A percentile compares a stretch with the other conserved stretches of the same genome.
Conservation (phyloP, 1,140 invertebrate species). For the Berghia stephanieae region DNA sequence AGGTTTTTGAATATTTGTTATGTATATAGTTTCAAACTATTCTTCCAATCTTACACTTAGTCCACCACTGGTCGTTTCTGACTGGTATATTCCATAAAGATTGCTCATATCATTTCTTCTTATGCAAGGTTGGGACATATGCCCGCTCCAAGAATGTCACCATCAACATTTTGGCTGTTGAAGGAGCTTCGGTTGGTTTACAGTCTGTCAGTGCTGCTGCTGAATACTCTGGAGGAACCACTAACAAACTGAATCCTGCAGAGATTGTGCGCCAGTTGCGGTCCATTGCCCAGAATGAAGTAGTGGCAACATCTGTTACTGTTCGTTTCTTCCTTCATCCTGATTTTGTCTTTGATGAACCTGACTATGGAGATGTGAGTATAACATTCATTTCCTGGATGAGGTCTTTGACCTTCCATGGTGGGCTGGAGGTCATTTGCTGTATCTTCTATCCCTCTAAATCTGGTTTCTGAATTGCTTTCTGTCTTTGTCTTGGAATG, state of each 20-base stretch:
- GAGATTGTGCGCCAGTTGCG: slow-evolving; percentile 57
- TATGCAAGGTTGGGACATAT: slow-evolving; percentile 58
- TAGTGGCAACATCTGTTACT: slow-evolving; percentile 56
- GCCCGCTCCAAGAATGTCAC: slow-evolving; percentile 53
- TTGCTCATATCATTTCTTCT: no score
- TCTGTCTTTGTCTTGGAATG: no score
- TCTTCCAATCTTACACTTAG: no score
- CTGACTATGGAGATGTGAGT: slow-evolving; percentile 46
- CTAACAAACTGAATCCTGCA: slow-evolving; percentile 57
- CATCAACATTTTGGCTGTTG: slow-evolving; percentile 57
- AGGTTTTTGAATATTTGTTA: no score
- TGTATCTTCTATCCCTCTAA: no score
- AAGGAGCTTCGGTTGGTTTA: slow-evolving; percentile 51
- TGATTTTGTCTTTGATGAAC: slow-evolving; percentile 53
- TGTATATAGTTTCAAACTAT: no score
- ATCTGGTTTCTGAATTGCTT: no score
- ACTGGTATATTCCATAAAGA: no score
- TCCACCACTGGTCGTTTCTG: no score
- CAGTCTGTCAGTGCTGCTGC: slow-evolving; percentile 50
- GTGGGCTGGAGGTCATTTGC: no score
- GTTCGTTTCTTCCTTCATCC: slow-evolving; percentile 52
- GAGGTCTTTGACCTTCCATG: no score
- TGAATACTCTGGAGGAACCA: slow-evolving; percentile 51
- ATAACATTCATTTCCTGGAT: no score
- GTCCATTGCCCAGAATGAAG: slow-evolving; percentile 55